Evolutionary conservation across 2,113 vertebrate species (phyloP).

Genomic region (Hippolais icterina): DNA sequence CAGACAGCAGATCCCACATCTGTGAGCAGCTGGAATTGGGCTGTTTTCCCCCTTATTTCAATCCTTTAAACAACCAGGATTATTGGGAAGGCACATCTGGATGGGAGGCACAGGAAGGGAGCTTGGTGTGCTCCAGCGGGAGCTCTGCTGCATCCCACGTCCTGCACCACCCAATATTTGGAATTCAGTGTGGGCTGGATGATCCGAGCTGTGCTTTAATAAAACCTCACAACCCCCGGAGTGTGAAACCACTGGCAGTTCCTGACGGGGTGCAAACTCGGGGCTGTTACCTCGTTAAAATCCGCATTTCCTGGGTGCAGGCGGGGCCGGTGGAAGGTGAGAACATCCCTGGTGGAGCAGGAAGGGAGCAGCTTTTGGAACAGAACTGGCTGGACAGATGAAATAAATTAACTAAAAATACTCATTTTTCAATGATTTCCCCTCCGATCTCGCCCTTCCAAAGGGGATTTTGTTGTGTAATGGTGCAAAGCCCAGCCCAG

Average conservation of each 20-base stretch:
- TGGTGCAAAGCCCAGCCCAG: not conserved
- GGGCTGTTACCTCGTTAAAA: not conserved
- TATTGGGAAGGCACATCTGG: not conserved
- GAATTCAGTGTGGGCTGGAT: conserved; percentile 1
- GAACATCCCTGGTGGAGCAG: not conserved
- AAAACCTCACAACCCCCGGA: not conserved
- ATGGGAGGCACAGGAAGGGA: not conserved
- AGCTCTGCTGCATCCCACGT: not conserved
- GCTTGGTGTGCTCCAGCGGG: not conserved
- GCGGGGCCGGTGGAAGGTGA: fast-evolving
- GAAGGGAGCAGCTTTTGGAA: not conserved
- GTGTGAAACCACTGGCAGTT: not conserved
- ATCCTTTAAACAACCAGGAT: fast-evolving
- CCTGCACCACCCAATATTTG: not conserved
- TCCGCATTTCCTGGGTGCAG: not conserved
- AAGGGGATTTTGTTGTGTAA: not conserved
- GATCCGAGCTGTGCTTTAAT: not conserved
- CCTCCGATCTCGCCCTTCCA: not conserved
- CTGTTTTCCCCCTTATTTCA: fast-evolving
- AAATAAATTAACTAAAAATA: not conserved
- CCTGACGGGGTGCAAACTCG: not conserved
- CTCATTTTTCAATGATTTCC: not conserved
- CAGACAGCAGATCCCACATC: not conserved
- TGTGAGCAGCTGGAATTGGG: not conserved
- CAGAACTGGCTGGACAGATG: not conserved